Conservation (phyloP, 2,888 invertebrate genomes). For the Herminia tarsipennalis region DNA sequence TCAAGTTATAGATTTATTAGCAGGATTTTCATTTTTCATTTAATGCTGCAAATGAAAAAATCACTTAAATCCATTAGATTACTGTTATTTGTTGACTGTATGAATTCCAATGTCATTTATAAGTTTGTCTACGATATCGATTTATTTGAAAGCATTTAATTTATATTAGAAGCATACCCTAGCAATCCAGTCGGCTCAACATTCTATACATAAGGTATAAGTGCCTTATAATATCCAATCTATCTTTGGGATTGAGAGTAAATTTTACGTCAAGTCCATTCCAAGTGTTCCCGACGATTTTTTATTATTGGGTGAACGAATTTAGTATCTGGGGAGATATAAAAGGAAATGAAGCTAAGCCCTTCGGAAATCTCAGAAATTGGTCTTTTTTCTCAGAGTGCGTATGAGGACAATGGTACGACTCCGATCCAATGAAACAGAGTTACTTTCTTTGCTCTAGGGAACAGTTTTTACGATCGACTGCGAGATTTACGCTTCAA, state of each 20-base stretch:
- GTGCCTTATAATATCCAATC: constrained; percentile 71
- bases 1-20: too few relatives aligned
- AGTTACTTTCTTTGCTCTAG: constrained; percentile 69
- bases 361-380: constrained; percentile 85
- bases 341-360: constrained; percentile 85
- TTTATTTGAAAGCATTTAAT: constrained; percentile 12
- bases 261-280: constrained; percentile 78
- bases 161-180: constrained; percentile 12
- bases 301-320: constrained; percentile 84
- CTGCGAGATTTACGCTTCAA: constrained; percentile 74
- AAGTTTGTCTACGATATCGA: constrained; percentile 2
- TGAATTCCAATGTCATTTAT: not conserved
- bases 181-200: constrained; percentile 45
- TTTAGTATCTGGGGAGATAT: constrained; percentile 85
- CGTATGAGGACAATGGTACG: constrained; percentile 80
- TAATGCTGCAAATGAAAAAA: too few relatives aligned
- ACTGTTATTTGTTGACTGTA: not conserved
- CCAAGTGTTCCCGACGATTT: constrained; percentile 76
- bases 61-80: too few relatives aligned
- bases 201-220: constrained; percentile 49
- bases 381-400: constrained; percentile 79
- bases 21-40: too few relatives aligned
- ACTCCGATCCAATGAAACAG: constrained; percentile 74
- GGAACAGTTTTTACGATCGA: constrained; percentile 80
- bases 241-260: constrained; percentile 66